A percentile compares a stretch with the other conserved stretches of the same genome.
Evolutionary conservation across 2,797 vertebrate genomes (phyloP).

Genomic region (Cryptoprocta ferox): DNA sequence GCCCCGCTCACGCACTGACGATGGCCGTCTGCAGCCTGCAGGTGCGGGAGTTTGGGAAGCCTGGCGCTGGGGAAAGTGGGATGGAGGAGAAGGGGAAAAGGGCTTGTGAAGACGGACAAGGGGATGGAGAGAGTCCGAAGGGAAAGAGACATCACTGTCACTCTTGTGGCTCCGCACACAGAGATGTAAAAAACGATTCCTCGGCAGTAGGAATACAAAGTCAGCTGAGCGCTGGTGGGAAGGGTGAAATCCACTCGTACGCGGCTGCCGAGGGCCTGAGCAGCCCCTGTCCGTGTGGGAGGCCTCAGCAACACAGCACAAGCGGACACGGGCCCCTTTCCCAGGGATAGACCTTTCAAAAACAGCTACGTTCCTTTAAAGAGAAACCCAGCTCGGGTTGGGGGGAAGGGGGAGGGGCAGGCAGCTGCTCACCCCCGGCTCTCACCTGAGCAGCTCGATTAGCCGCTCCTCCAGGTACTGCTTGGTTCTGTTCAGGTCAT

Average conservation of each 20-base stretch:
- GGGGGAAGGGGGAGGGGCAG: too few species aligned
- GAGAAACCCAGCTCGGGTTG: not conserved
- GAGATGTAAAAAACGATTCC: not conserved
- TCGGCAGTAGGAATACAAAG: not conserved
- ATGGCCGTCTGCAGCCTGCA: not conserved
- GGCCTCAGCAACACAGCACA: not conserved
- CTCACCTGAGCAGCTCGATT: slow-evolving; percentile 95
- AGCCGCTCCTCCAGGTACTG: slow-evolving; percentile 94
- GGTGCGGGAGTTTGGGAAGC: not conserved
- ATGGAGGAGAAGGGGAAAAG: not conserved
- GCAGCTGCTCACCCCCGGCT: not conserved
- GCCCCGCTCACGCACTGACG: rapidly evolving
- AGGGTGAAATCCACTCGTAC: not conserved
- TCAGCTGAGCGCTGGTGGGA: rapidly evolving
- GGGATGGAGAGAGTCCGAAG: too few species aligned
- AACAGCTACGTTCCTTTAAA: not conserved
- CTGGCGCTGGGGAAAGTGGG: not conserved
- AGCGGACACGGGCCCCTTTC: not conserved
- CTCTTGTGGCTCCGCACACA: not conserved
- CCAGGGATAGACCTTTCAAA: not conserved
- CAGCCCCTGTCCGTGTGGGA: rapidly evolving
- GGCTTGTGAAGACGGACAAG: not conserved
- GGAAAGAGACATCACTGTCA: not conserved
- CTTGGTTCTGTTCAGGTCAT: slow-evolving; percentile 95
- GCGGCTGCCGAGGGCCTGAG: not conserved